Percentiles rank a stretch among this genome's conserved stretches.
These are phyloP conservation scores for Euzophera pinguis DNA, from an alignment of 2,888 invertebrate genomes.

Conservation along the genomic window DNA sequence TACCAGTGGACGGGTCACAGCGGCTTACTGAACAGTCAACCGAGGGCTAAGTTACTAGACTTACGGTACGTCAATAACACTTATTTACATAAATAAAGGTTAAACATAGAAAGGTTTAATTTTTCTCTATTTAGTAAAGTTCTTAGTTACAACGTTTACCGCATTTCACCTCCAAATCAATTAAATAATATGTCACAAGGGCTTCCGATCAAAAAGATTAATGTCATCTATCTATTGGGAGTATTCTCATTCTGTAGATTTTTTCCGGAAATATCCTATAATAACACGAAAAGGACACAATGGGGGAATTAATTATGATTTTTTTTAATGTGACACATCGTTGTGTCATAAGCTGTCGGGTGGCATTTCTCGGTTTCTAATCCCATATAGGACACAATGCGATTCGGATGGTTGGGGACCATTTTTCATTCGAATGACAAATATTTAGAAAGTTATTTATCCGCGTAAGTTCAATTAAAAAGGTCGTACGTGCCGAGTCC, in stretches of 20 bases:
- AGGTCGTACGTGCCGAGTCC: constrained; percentile 48
- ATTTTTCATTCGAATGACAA: constrained; percentile 77
- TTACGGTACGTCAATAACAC: constrained; percentile 39
- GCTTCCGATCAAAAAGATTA: constrained; percentile 12
- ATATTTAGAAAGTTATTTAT: constrained; percentile 78
- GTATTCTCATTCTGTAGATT: constrained; percentile 29
- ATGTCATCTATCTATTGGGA: constrained; percentile 17
- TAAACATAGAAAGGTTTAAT: constrained; percentile 27
- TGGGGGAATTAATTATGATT: constrained; percentile 54
- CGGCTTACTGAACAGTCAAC: constrained; percentile 49
- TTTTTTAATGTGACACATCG: constrained; percentile 45
- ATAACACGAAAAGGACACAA: constrained; percentile 47
- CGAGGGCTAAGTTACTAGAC: constrained; percentile 47
- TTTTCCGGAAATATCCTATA: constrained; percentile 48
- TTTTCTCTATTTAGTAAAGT: not conserved
- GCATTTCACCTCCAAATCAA: not conserved
- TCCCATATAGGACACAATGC: constrained; percentile 69
- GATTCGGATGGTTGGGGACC: constrained; percentile 52
- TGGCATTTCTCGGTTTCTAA: constrained; percentile 71
- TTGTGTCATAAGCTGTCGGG: constrained; percentile 56
- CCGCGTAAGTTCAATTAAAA: constrained; percentile 66
- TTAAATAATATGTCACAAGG: constrained; percentile 3
- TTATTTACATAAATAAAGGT: constrained; percentile 49
- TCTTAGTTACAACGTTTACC: not conserved
- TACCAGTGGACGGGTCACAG: constrained; percentile 54